Base-by-base conservation (phyloP, 2,113 vertebrate genomes). In the Mastomys coucha region DNA sequence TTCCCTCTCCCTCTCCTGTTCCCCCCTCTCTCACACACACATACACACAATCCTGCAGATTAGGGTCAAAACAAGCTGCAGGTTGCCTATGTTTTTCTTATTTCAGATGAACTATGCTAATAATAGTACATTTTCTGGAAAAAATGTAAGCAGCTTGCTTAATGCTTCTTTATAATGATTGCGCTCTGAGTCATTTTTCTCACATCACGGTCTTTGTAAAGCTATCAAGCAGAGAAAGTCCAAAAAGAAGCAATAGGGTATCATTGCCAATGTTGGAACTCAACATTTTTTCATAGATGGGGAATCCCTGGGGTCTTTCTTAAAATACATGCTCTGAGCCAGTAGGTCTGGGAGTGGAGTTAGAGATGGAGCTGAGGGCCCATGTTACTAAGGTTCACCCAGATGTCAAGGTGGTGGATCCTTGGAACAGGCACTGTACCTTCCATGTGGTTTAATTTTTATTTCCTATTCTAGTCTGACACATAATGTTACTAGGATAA, bases 21-120 rank as follows among this genome's bases (percentile, higher is more conserved):
- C 22, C 58, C 26, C 60, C 16, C 56, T 58, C 58, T 60, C 58
- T 65, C 24, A 60, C 7, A 60, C 65, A 65, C 63, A 31, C 65
- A 67, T 26, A 31, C 72, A 73, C n/a, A 39, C 36, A 72, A 36
- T 39, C 72, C 72, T 73, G 17, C 7, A 10, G 95, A 88, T 95
- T 97, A 89, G 58, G 45, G 69, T 95, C 88, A 85, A 88, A 97
- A 63, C 12, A 96, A 67, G 65, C n/a, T 19, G 20, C 22, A 20
- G 63, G 1, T 28, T 93, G 70, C 87, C 36, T n/a, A 17, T 88
- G 14, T 72, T 70, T 17, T 70, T 70, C 19, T 73, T 13, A 75
- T 19, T 75, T 75, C 20, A 42, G 39, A 12, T 75, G n/a, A 75
- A 12, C 72, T 20, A 56, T 31, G 17, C 24, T 14, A 88, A 28